Percentiles rank a stretch among this genome's conserved stretches.
phyloP scores from a whole-genome alignment of 2,797 vertebrate genomes.

The Syndactyla subalaris region DNA sequence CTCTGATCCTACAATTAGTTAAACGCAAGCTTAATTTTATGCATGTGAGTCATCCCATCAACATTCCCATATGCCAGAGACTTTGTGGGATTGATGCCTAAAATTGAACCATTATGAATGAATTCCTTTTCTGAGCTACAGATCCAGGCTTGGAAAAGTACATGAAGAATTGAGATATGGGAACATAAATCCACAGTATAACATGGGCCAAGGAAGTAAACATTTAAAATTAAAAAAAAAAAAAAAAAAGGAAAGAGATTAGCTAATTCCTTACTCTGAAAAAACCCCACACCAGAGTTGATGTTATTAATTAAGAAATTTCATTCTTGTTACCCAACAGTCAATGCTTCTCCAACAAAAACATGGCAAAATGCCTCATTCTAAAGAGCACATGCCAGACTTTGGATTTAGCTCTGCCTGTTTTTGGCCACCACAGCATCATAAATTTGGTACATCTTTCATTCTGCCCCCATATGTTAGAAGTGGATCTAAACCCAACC shows the following conservation, averaged over 20 bases:
- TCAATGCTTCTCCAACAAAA: slow-evolving; percentile 47
- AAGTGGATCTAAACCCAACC: not conserved
- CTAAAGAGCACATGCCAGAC: not conserved
- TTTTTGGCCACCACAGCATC: not conserved
- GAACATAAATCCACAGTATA: not conserved
- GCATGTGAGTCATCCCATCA: slow-evolving; percentile 28
- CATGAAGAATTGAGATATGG: not conserved
- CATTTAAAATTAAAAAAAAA: not conserved
- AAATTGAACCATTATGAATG: slow-evolving; percentile 22
- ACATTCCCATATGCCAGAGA: not conserved
- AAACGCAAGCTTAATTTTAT: slow-evolving; percentile 35
- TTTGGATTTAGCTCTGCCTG: not conserved
- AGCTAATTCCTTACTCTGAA: not conserved
- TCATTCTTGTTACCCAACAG: slow-evolving; percentile 8
- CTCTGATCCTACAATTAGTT: slow-evolving; percentile 25
- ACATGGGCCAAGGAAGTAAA: not conserved
- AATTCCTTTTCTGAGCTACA: slow-evolving; percentile 9
- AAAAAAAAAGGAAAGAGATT: not conserved
- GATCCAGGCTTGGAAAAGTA: not conserved
- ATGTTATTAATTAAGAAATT: slow-evolving; percentile 51
- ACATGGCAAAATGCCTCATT: slow-evolving; percentile 35
- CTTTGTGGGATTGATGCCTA: slow-evolving; percentile 17
- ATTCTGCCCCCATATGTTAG: not conserved
- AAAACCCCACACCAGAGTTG: not conserved
- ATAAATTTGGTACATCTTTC: not conserved